Conservation (phyloP, 2,113 vertebrate genomes). For the Mesoclemmys tuberculata region DNA sequence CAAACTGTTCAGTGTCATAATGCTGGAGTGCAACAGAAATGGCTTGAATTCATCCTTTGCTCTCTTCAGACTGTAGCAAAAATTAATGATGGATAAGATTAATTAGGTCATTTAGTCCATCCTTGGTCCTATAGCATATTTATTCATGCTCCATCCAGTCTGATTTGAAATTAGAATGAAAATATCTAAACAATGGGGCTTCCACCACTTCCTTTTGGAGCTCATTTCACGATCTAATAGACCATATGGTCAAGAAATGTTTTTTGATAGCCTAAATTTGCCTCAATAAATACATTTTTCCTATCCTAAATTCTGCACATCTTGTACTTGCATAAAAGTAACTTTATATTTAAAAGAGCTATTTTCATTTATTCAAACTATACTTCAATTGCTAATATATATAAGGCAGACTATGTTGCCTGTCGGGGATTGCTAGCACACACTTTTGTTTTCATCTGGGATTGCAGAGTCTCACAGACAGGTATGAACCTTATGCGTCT, state of each 20-base stretch:
- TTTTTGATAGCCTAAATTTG: background rate
- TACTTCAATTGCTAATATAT: background rate
- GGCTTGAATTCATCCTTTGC: background rate
- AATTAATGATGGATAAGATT: background rate
- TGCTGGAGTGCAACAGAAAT: background rate
- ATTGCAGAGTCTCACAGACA: accelerated
- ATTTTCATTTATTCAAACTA: background rate
- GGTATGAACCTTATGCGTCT: background rate
- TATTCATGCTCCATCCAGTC: background rate
- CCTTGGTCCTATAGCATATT: background rate
- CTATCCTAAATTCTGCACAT: background rate
- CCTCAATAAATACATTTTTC: background rate
- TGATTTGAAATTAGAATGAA: background rate
- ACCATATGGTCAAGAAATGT: background rate
- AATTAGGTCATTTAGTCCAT: background rate
- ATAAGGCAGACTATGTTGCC: background rate
- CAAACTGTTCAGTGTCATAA: background rate
- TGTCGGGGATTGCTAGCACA: background rate
- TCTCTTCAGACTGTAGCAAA: background rate
- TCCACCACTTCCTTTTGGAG: background rate
- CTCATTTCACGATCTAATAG: background rate
- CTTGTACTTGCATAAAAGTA: background rate
- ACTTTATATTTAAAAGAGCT: background rate
- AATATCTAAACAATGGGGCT: background rate
- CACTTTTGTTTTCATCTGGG: background rate